Conservation (phyloP, 1,140 invertebrate species). For the Drosophila mauritiana region DNA sequence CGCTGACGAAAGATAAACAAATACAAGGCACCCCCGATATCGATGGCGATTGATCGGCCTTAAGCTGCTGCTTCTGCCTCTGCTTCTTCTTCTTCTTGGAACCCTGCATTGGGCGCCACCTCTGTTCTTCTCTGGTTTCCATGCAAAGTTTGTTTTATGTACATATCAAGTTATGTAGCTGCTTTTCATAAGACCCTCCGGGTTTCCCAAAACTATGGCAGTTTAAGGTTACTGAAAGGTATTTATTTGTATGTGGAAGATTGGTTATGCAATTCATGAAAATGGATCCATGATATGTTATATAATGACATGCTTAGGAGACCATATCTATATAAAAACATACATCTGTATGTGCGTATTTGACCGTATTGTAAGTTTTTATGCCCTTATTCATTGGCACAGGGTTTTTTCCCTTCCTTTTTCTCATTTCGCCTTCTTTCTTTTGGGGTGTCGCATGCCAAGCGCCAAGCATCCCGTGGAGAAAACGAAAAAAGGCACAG, state of each 20-base stretch:
- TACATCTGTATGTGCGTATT: too few species aligned
- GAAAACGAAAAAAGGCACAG: slow-evolving; percentile 6
- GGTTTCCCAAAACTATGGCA: too few species aligned
- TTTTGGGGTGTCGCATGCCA: slow-evolving; percentile 65
- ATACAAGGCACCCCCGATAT: slow-evolving; percentile 35
- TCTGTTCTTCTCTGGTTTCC: too few species aligned
- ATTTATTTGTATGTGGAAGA: too few species aligned
- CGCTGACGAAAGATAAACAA: slow-evolving; percentile 47
- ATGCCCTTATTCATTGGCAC: neutral
- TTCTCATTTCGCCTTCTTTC: neutral
- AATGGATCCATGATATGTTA: too few species aligned
- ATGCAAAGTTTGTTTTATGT: too few species aligned
- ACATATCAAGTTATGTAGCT: too few species aligned
- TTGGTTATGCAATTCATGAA: too few species aligned
- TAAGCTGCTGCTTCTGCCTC: slow-evolving; percentile 17
- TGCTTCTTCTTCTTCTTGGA: slow-evolving; percentile 14
- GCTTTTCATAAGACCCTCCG: too few species aligned
- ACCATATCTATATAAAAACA: too few species aligned
- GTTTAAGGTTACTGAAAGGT: too few species aligned
- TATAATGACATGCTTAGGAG: too few species aligned
- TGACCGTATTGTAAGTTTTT: neutral
- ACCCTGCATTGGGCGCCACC: slow-evolving; percentile 1
- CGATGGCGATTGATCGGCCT: slow-evolving; percentile 44
- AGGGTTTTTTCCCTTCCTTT: slow-evolving; percentile 3
- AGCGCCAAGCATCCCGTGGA: slow-evolving; percentile 51